These are phyloP conservation scores for Enteromius paludinosus DNA, from an alignment of 2,797 vertebrate genomes.

Conservation along the genomic window DNA sequence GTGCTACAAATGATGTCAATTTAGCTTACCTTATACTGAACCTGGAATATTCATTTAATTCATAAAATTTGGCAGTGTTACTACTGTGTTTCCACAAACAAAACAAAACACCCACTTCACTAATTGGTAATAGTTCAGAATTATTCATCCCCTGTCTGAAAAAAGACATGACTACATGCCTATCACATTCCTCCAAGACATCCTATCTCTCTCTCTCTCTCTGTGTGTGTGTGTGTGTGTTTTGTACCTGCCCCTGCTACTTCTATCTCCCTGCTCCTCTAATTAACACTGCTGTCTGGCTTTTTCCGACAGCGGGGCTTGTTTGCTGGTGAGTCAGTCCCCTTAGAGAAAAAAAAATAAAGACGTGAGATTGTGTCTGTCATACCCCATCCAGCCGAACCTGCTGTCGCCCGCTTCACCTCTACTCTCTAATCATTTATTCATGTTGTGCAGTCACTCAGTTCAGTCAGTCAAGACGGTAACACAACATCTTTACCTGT, in stretches of 20 bases:
- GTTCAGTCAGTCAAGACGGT: constrained; percentile 57
- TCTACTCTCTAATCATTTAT: constrained; percentile 72
- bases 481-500: constrained; percentile 63
- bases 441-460: constrained; percentile 68
- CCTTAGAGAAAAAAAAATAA: constrained; percentile 53
- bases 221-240: constrained; percentile 5
- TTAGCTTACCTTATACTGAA: neutral
- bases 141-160: constrained; percentile 29
- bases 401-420: constrained; percentile 49
- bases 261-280: constrained; percentile 54
- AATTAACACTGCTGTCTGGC: constrained; percentile 61
- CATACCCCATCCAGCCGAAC: constrained; percentile 52
- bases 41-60: neutral
- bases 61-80: neutral
- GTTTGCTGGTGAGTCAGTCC: constrained; percentile 55
- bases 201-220: constrained; percentile 16
- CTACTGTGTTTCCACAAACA: neutral
- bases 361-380: constrained; percentile 57
- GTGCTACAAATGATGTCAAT: neutral
- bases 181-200: constrained; percentile 48
- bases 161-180: constrained; percentile 39
- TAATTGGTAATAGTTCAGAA: constrained; percentile 38
- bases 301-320: constrained; percentile 59
- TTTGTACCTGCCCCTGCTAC: constrained; percentile 48
- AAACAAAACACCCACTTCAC: constrained; percentile 22